phyloP scores from a whole-genome alignment of 2,113 vertebrate species.

The Cyanoramphus novaezelandiae region DNA sequence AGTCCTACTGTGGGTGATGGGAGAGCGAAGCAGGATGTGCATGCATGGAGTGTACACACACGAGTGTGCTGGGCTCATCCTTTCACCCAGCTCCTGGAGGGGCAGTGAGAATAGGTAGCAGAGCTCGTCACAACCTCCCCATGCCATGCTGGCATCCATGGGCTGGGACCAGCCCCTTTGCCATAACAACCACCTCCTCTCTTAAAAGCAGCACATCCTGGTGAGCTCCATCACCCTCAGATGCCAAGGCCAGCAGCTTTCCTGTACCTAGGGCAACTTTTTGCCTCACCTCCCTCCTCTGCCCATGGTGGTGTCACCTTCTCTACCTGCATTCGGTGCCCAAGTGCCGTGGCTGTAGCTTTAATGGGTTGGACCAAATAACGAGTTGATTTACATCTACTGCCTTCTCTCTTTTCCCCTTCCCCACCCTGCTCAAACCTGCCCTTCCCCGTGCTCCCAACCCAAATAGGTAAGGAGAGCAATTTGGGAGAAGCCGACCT shows the following conservation, averaged over 20 bases:
- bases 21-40: background rate
- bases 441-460: background rate
- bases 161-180: background rate
- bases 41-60: accelerated
- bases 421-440: background rate
- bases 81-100: background rate
- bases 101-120: background rate
- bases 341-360: no score
- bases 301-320: background rate
- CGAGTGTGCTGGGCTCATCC: background rate
- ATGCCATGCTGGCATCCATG: background rate
- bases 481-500: constrained; percentile 86
- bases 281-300: background rate
- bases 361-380: background rate
- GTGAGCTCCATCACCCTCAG: background rate
- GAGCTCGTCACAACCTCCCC: background rate
- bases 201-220: background rate
- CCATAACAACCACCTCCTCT: background rate
- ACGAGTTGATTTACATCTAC: background rate
- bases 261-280: background rate
- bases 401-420: background rate
- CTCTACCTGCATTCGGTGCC: background rate
- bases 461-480: constrained; percentile 86
- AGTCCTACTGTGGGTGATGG: background rate
- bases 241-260: background rate